Conservation (phyloP, 2,797 vertebrate species). For the Brachyalestes nurse region DNA sequence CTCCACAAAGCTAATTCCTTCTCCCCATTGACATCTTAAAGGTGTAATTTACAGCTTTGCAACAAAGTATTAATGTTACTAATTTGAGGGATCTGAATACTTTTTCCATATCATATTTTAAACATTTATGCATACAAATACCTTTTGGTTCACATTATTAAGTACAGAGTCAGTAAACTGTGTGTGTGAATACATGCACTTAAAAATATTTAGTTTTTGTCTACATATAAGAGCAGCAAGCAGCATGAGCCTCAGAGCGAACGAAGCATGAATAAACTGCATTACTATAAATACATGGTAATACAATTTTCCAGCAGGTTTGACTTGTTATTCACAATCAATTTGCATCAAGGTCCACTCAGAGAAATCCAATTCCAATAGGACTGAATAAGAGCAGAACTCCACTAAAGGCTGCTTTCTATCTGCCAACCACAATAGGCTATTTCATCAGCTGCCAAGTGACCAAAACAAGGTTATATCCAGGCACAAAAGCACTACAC, state of each 20-base stretch:
- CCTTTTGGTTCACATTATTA: too few species aligned
- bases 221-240: neutral
- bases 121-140: too few species aligned
- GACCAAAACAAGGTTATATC: neutral
- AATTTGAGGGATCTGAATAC: too few species aligned
- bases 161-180: too few species aligned
- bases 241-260: neutral
- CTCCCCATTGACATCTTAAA: too few species aligned
- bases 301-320: neutral
- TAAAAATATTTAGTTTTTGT: too few species aligned
- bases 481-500: constrained; percentile 10
- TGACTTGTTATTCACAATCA: neutral
- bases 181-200: too few species aligned
- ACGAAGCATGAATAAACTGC: neutral
- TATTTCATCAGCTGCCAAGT: constrained; percentile 26
- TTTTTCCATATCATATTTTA: too few species aligned
- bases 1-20: too few species aligned
- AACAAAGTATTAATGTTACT: too few species aligned
- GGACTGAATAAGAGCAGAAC: constrained; percentile 15
- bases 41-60: too few species aligned
- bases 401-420: constrained; percentile 9
- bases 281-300: neutral
- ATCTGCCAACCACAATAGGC: constrained; percentile 30
- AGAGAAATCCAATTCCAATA: constrained; percentile 2
- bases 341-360: neutral